phyloP scores from a whole-genome alignment of 2,113 vertebrate genomes.

The Lipotes vexillifer region DNA sequence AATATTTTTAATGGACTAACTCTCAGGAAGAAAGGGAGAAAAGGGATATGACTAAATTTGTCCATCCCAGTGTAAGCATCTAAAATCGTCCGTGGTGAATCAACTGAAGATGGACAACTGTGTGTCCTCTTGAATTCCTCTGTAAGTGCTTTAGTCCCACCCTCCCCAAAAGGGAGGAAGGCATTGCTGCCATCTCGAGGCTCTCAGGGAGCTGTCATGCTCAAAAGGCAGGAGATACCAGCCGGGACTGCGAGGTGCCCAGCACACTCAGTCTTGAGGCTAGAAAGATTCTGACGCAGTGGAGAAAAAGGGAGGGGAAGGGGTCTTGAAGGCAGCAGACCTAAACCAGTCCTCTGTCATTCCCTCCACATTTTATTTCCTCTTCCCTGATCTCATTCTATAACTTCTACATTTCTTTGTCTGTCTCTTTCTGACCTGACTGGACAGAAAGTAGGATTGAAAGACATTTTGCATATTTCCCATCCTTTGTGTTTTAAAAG shows the following conservation, averaged over 20 bases:
- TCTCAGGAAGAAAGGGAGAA: neutral
- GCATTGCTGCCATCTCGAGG: rapidly evolving
- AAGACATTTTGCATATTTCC: neutral
- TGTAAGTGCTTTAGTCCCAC: too few species aligned
- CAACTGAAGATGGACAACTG: neutral
- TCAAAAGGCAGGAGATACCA: neutral
- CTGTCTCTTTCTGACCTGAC: neutral
- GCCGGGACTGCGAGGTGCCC: neutral
- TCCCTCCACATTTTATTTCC: neutral
- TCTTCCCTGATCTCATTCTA: neutral
- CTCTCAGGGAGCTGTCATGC: neutral
- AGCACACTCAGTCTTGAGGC: neutral
- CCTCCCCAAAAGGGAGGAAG: neutral
- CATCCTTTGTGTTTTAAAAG: neutral
- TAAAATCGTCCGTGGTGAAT: neutral
- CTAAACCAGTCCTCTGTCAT: neutral
- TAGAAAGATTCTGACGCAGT: neutral
- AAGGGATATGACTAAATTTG: neutral
- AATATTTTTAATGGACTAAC: neutral
- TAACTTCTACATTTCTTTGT: neutral
- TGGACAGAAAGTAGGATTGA: neutral
- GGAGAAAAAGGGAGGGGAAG: neutral
- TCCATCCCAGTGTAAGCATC: neutral
- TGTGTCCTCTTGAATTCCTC: neutral
- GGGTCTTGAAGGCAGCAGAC: neutral